Base-by-base conservation (phyloP, 1,140 invertebrate genomes). In the Trachelipus rathkii region DNA sequence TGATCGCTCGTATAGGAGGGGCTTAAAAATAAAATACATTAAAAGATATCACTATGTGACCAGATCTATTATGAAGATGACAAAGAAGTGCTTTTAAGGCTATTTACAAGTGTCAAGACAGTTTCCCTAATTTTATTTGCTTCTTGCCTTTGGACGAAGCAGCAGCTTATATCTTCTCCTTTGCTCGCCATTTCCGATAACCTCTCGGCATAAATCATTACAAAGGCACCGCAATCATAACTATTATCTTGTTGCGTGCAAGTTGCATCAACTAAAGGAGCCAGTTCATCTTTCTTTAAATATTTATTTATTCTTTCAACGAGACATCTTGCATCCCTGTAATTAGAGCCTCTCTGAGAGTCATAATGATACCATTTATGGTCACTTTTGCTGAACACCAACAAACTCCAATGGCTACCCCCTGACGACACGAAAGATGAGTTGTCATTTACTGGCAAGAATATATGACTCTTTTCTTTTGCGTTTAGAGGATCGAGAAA, bases 371-470 rank as follows among this genome's bases (percentile, higher is more conserved):
- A 94, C 84, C 92, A 92, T 33, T 85, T 87, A 82, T 87, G 88
- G 82, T 92, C 91, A 21, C 84, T 84, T 79, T 87, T 87, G 46
- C 90, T 92, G 83, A 89, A 92, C 10, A 93, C 89, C 44, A 95
- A 83, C 68, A 95, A 86, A 81, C 91, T 94, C 95, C 95, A 97
- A 84, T 97, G 95, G 9, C 91, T 89, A 21, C 94, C 94, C 44
- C 94, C 94, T 15, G 90, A 89, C 43, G 86, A 84, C 69, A 90
- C 88, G 74, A 87, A 86, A 33, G 87, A 88, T 67, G 90, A 87
- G 81, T 93, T 93, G 83, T 97, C 91, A 84, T 96, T 96, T 13
- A 97, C 83, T n/a, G 94, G 90, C 82, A 96, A 91, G 82, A 96
- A 92, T 77, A 96, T 89, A 84, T 91, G 92, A 9, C 91, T 87